These are phyloP conservation scores for Lycodopsis pacificus DNA, from an alignment of 2,797 vertebrate species.

Conservation along the genomic window DNA sequence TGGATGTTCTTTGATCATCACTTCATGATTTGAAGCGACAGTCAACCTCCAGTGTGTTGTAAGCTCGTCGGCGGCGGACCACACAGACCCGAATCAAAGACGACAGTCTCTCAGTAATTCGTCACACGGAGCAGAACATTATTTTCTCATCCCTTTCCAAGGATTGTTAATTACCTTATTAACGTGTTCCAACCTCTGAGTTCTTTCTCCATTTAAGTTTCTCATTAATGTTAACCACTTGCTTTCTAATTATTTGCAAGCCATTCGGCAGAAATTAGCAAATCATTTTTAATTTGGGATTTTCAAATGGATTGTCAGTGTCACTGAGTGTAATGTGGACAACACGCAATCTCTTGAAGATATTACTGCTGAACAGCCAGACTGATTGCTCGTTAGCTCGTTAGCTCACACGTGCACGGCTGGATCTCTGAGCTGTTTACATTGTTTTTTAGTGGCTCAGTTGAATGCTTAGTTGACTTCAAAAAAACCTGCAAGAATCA, in stretches of 20 bases:
- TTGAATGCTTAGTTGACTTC: not conserved
- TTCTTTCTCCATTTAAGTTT: constrained; percentile 54
- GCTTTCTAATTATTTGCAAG: constrained; percentile 71
- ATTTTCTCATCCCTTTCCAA: constrained; percentile 69
- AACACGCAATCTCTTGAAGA: constrained; percentile 26
- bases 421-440: not conserved
- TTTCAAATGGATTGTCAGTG: constrained; percentile 51
- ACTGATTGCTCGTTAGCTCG: not conserved
- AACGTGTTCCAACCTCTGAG: constrained; percentile 44
- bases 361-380: not conserved
- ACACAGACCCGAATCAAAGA: constrained; percentile 51
- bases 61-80: constrained; percentile 25
- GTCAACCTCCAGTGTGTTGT: not conserved
- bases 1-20: not conserved
- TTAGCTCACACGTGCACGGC: not conserved
- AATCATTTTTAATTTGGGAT: constrained; percentile 62
- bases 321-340: constrained; percentile 21
- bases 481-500: not conserved
- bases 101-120: constrained; percentile 54
- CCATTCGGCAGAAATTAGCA: constrained; percentile 67
- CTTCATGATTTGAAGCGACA: not conserved
- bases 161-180: constrained; percentile 76
- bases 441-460: not conserved
- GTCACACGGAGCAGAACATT: constrained; percentile 69
- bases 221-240: constrained; percentile 70